Conservation (phyloP, 1,140 invertebrate genomes). For the Pemphigus obesinymphae region DNA sequence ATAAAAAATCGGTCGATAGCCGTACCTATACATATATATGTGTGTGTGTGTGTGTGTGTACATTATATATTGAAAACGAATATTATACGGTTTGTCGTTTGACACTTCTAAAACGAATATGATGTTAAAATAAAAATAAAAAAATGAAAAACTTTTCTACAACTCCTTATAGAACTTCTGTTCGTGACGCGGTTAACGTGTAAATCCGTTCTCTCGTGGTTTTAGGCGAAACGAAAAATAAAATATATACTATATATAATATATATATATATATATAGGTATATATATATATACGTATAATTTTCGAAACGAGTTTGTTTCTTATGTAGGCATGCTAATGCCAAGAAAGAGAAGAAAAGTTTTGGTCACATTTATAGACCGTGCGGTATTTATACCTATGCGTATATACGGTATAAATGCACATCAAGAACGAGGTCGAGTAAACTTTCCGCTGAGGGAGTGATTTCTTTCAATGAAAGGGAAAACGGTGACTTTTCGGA, state of each 20-base stretch:
- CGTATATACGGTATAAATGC: no score
- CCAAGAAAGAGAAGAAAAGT: not conserved
- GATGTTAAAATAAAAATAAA: not conserved
- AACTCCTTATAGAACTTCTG: slow-evolving; percentile 4
- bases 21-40: no score
- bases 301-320: not conserved
- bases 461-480: not conserved
- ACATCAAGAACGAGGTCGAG: not conserved
- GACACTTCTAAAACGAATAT: slow-evolving; percentile 9
- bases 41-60: no score
- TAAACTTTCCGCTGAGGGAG: not conserved
- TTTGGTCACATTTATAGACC: not conserved
- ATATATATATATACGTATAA: not conserved
- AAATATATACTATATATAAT: no score
- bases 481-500: slow-evolving; percentile 2
- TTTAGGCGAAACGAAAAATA: not conserved
- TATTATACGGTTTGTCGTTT: not conserved
- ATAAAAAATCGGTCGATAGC: no score
- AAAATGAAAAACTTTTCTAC: slow-evolving; percentile 2
- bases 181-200: slow-evolving; percentile 14
- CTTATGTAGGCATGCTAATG: not conserved
- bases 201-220: slow-evolving; percentile 20
- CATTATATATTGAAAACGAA: not conserved
- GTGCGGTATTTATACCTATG: no score
- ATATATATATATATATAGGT: not conserved